These are phyloP conservation scores for Tipula helvola DNA, from an alignment of 2,888 invertebrate genomes.

Conservation along the genomic window DNA sequence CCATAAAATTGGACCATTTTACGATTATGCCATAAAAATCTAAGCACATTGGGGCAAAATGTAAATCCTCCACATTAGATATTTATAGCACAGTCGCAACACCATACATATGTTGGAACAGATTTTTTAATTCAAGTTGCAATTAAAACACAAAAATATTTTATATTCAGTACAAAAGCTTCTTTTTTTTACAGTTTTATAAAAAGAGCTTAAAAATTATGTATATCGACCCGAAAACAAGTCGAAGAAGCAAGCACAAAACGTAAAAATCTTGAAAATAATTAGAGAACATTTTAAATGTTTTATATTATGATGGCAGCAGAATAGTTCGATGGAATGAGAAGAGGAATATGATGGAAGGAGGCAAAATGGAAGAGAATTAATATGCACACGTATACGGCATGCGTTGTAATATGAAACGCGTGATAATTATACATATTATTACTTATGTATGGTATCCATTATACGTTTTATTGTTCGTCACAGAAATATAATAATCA, in stretches of 20 bases:
- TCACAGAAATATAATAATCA: neutral
- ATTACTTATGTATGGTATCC: neutral
- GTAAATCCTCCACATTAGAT: neutral
- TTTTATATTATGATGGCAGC: neutral
- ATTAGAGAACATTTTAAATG: neutral
- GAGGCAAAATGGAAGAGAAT: neutral
- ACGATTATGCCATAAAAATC: neutral
- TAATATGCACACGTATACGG: neutral
- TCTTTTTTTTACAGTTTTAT: neutral
- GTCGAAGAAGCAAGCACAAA: neutral
- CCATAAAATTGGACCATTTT: neutral
- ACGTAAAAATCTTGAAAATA: neutral
- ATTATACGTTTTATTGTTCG: neutral
- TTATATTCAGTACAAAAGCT: neutral
- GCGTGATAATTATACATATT: neutral
- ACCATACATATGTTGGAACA: neutral
- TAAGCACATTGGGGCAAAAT: neutral
- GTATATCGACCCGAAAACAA: neutral
- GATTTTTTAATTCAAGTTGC: neutral
- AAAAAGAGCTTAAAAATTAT: neutral
- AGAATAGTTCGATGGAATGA: neutral
- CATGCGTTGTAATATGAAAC: neutral
- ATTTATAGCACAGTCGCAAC: neutral
- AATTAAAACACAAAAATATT: neutral
- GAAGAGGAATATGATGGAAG: neutral